Base-by-base conservation (phyloP, 2,797 vertebrate species). In the Platyrinchus mystaceus region DNA sequence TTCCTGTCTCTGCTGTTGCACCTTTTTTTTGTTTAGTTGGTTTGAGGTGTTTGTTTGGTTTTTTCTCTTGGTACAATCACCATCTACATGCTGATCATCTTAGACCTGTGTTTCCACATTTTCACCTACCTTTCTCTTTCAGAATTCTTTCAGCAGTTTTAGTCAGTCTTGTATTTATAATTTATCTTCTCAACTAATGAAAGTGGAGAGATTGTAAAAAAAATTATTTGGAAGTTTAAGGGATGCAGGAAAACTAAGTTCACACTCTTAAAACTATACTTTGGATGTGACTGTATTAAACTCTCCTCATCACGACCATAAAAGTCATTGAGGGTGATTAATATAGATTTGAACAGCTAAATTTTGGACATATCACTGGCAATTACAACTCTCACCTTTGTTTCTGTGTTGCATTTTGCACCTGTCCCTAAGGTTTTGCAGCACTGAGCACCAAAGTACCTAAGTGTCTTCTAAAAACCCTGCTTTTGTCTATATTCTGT, bases 1-100 rank as follows among this genome's bases (percentile, higher is more conserved):
- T 93, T 64, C 41, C 27, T 68, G 27, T 55, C 28, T 52, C 14
- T 53, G 28, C 4, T 63, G 10, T 4, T 62, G 14, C 56, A 53
- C 3, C 6, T 9, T n/a, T 62, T 60, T 41, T 56, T 7, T 3
- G 27, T 2, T 8, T 43, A n/a, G 17, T 62, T 43, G 39, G 17
- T 62, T 30, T 41, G 6, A 4, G 3, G 4, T 15, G 9, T 3
- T 3, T 34, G 4, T 12, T 12, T 36, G 2, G 11, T 14, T 34
- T 9, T 7, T 5, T 10, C 19, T 26, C 5, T 39, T 49, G 2
- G 1, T 49, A 18, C 15, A 41, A 15, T 39, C 41, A 58, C 20
- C 6, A n/a, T 77, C 15, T 8, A 24, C 6, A 27, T 20, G 28
- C 7, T 63, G 26, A 49, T 55, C n/a, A 59, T 14, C n/a, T 56